Percentiles rank a stretch among this genome's conserved stretches.
These are phyloP conservation scores for Entomyzon cyanotis DNA, from an alignment of 2,113 vertebrate species.

Conservation along the genomic window DNA sequence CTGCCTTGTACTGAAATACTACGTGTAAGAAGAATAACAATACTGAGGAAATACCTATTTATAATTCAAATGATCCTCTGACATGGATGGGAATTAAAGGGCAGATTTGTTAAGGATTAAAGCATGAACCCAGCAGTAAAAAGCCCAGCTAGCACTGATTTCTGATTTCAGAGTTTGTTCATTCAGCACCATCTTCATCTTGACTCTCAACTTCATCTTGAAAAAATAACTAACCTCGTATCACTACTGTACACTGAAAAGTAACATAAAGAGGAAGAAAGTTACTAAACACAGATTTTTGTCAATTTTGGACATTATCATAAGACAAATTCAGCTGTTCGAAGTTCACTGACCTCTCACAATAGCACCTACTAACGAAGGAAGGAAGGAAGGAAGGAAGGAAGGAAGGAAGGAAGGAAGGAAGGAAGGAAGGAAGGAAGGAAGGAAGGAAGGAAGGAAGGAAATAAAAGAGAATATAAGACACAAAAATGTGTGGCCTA, in stretches of 20 bases:
- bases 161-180: not conserved
- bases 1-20: not conserved
- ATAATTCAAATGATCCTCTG: not conserved
- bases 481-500: not conserved
- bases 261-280: too few species aligned
- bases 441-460: too few species aligned
- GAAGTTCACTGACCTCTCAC: not conserved
- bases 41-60: not conserved
- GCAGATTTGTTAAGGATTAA: not conserved
- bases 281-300: not conserved
- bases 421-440: too few species aligned
- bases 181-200: not conserved
- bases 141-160: not conserved
- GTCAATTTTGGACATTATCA: not conserved
- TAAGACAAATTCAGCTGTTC: not conserved
- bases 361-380: not conserved
- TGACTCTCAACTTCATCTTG: not conserved
- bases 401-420: not conserved
- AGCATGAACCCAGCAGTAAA: not conserved
- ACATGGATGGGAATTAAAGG: not conserved
- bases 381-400: not conserved
- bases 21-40: not conserved
- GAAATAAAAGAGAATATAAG: not conserved
- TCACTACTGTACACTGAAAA: too few species aligned
- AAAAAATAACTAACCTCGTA: not conserved